phyloP scores from a whole-genome alignment of 1,140 invertebrate species.

The Rhopalosiphum maidis region DNA sequence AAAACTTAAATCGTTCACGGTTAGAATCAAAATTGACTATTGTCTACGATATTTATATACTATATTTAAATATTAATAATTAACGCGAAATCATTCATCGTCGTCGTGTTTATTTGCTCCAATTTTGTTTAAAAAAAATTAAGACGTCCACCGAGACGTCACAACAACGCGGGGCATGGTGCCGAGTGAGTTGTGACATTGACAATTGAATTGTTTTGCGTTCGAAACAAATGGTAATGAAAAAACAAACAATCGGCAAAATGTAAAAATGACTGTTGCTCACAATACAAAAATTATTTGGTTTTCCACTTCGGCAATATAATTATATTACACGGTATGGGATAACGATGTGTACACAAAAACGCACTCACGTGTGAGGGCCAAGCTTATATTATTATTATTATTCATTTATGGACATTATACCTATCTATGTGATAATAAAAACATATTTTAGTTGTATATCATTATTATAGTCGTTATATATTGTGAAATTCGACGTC shows the following conservation, averaged over 20 bases:
- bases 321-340: neutral
- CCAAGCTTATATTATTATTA: neutral
- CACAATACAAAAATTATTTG: neutral
- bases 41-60: too few relatives aligned
- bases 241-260: neutral
- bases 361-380: neutral
- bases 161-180: neutral
- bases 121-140: neutral
- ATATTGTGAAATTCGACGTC: neutral
- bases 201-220: neutral
- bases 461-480: neutral
- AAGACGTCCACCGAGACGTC: neutral
- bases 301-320: neutral
- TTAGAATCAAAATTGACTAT: too few relatives aligned
- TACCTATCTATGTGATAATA: neutral
- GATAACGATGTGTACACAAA: neutral
- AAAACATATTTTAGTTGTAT: neutral
- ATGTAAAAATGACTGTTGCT: neutral
- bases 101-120: neutral
- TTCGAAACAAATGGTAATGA: neutral
- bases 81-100: neutral
- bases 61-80: neutral
- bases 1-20: too few relatives aligned
- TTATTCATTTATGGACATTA: neutral
- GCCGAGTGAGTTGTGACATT: neutral